Evolutionary conservation across 2,797 vertebrate species (phyloP), one percentile per base, ranked within the genome.

Genomic region (Rhadinocentrus ornatus): DNA sequence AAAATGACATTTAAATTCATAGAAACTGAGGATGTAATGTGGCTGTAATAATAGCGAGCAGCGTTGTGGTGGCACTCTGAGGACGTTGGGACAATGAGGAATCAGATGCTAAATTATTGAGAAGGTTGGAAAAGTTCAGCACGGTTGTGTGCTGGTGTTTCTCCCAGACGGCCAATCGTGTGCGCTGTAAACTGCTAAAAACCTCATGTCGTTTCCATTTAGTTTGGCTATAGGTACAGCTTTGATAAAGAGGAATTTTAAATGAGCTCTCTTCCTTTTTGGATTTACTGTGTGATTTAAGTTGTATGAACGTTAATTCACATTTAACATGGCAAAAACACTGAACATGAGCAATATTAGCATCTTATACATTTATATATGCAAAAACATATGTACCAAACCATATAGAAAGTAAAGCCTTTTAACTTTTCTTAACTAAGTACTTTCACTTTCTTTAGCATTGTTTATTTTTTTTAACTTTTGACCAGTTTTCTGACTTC

Each of bases 21-120:
- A n/a, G n/a, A 26, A 62, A 20, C 34, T 46, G 1, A 56, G 75
- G 69, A 83, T 70, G 71, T 65, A 70, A 80, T 32, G 62, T 27
- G 66, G 35, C 10, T 37, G n/a, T 46, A 16, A 18, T 6, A n/a
- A n/a, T 7, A n/a, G 41, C 41, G 6, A 69, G 69, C 32, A 34
- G 57, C 11, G 3, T 39, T 6, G 54, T n/a, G 35, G 56, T 22
- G 69, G 29, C 46, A 48, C 8, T 24, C n/a, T 58, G 20, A 54
- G 63, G 5, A 15, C 31, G 20, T 4, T 2, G 35, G 62, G 56
- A 66, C 77, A 62, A 81, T 83, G 74, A 74, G 35, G 70, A 71
- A 75, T 56, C 7, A 0, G 59, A 4, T 18, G 62, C 39, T 79
- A 66, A 84, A 83, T 76, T 86, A 81, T 80, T 88, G 74, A 84